phyloP scores from a whole-genome alignment of 2,797 vertebrate species.

The Alfaro cultratus region DNA sequence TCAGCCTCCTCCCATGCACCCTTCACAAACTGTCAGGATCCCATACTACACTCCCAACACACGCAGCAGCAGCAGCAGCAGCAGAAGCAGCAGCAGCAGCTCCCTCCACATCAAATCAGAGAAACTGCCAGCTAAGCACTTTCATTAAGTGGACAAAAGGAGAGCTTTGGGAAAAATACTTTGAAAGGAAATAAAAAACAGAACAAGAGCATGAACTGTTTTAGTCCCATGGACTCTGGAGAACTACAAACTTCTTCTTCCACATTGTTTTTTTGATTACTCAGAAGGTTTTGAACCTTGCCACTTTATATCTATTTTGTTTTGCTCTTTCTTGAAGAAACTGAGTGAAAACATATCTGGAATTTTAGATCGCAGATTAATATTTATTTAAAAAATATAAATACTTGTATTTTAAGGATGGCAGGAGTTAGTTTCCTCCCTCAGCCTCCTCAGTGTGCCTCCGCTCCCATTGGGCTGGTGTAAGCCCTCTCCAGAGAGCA shows the following conservation, averaged over 20 bases:
- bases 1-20: slow-evolving; percentile 57
- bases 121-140: slow-evolving; percentile 84
- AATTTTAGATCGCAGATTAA: background rate
- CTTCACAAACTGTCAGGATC: slow-evolving; percentile 74
- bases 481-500: slow-evolving; percentile 74
- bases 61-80: slow-evolving; percentile 43
- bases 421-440: slow-evolving; percentile 57
- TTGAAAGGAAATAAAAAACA: slow-evolving; percentile 70
- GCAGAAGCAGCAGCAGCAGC: slow-evolving; percentile 13
- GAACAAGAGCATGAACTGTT: slow-evolving; percentile 53
- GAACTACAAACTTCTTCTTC: slow-evolving; percentile 60
- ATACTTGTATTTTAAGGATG: slow-evolving; percentile 9
- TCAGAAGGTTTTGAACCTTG: slow-evolving; percentile 50
- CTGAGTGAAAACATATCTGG: slow-evolving; percentile 5
- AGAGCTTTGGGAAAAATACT: slow-evolving; percentile 75
- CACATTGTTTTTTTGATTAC: slow-evolving; percentile 62
- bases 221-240: slow-evolving; percentile 55
- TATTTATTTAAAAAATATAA: slow-evolving; percentile 6
- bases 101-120: slow-evolving; percentile 74
- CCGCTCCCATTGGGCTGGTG: slow-evolving; percentile 58
- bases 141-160: slow-evolving; percentile 79
- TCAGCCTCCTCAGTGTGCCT: slow-evolving; percentile 42
- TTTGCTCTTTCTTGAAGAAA: background rate
- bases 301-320: slow-evolving; percentile 36
- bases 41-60: slow-evolving; percentile 36